Conservation (phyloP, 2,113 vertebrate genomes). For the Antigone vipio region DNA sequence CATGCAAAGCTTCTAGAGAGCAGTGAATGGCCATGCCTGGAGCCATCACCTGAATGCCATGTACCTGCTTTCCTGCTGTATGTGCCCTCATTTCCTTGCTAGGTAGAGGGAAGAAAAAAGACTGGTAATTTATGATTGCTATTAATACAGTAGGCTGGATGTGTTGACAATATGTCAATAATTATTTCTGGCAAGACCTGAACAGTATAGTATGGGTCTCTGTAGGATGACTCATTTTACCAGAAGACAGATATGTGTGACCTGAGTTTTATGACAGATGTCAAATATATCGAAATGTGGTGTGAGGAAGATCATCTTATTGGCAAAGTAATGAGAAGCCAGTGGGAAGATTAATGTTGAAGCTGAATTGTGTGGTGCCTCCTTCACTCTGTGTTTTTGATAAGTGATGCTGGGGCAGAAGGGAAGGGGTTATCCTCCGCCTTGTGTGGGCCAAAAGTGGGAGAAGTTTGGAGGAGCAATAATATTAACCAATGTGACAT, state of each 20-base stretch:
- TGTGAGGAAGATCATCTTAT: constrained; percentile 75
- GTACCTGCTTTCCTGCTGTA: not conserved
- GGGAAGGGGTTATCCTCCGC: constrained; percentile 1
- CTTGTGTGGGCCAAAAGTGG: not conserved
- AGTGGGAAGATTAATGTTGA: constrained; percentile 71
- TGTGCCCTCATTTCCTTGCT: constrained; percentile 19
- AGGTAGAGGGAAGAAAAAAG: constrained; percentile 12
- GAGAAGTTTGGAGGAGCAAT: not conserved
- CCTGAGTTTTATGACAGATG: constrained; percentile 76
- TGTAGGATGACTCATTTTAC: constrained; percentile 72
- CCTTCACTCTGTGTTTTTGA: not conserved
- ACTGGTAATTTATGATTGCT: constrained; percentile 69
- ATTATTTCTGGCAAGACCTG: constrained; percentile 72
- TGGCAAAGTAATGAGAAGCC: constrained; percentile 76
- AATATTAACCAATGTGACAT: not conserved
- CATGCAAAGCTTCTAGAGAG: not conserved
- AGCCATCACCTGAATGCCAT: not conserved
- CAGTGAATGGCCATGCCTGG: not conserved
- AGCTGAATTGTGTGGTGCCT: constrained; percentile 26
- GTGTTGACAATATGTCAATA: constrained; percentile 75
- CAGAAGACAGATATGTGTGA: constrained; percentile 74
- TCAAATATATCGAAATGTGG: constrained; percentile 75
- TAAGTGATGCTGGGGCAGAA: constrained; percentile 5
- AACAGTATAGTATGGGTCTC: constrained; percentile 40
- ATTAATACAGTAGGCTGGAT: constrained; percentile 67